Evolutionary conservation across 2,888 invertebrate species (phyloP).

Genomic region (Ecdyonurus torrentis): DNA sequence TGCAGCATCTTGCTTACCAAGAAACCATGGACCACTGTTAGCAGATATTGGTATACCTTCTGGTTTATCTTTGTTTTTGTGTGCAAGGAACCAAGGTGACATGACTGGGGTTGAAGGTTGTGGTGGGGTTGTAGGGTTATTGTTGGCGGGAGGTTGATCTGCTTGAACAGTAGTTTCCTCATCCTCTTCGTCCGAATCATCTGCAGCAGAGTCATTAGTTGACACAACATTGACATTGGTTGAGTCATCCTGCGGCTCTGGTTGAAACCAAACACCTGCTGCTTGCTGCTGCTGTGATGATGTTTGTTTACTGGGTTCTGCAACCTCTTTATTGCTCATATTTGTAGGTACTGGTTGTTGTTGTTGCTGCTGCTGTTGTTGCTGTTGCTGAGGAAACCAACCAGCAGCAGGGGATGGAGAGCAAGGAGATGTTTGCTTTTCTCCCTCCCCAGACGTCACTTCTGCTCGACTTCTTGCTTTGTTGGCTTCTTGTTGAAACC

Average conservation of each 20-base stretch:
- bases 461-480: background rate
- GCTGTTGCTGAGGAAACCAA: slow-evolving; percentile 6
- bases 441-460: background rate
- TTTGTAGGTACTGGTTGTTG: background rate
- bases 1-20: background rate
- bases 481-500: background rate
- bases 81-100: slow-evolving; percentile 1
- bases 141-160: background rate
- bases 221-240: slow-evolving; percentile 1
- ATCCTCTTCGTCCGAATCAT: background rate
- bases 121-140: background rate
- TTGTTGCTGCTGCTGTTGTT: slow-evolving; percentile 7
- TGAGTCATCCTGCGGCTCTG: background rate
- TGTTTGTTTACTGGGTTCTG: background rate
- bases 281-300: background rate
- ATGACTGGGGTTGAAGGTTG: background rate
- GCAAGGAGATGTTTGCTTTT: background rate
- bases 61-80: background rate
- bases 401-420: slow-evolving; percentile 1
- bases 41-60: background rate
- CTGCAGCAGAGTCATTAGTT: background rate
- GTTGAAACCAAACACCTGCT: background rate
- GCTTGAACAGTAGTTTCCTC: background rate
- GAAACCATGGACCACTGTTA: background rate
- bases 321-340: background rate